These are phyloP conservation scores for Sinocyclocheilus rhinocerous DNA, from an alignment of 2,113 vertebrate genomes.

Conservation along the genomic window DNA sequence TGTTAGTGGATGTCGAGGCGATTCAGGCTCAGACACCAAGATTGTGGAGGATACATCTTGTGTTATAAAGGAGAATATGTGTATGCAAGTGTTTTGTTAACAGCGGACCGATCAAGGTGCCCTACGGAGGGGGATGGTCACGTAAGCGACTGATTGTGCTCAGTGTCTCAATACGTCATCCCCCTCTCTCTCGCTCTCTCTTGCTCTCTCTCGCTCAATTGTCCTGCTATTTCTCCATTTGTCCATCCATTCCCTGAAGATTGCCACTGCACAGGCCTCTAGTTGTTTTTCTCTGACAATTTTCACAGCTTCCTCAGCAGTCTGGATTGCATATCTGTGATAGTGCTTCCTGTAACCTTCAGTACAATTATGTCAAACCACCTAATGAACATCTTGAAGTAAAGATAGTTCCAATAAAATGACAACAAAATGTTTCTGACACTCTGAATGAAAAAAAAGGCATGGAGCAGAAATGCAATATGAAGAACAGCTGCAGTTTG, in stretches of 20 bases:
- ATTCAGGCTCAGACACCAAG: conserved; percentile 37
- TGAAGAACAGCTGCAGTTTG: conserved; percentile 17
- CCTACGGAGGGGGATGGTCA: conserved; percentile 8
- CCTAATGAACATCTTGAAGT: neutral
- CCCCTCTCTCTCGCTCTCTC: conserved; percentile 24
- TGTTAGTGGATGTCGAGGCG: conserved; percentile 55
- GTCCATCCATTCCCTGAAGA: neutral
- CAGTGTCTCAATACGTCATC: conserved; percentile 41
- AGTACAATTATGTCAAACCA: neutral
- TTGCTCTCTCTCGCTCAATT: neutral
- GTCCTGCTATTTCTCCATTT: neutral
- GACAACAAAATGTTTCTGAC: neutral
- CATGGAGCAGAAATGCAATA: too few relatives aligned
- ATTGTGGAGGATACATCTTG: conserved; percentile 36
- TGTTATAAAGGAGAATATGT: conserved; percentile 26
- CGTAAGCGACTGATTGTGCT: conserved; percentile 46
- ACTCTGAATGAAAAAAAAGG: neutral
- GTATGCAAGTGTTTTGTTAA: conserved; percentile 32
- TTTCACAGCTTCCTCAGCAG: neutral
- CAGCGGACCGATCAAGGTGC: conserved; percentile 23
- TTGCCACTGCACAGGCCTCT: neutral
- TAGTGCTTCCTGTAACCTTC: neutral
- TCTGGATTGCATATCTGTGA: neutral
- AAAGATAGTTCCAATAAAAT: neutral
- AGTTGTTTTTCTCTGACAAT: neutral